Evolutionary conservation across 37 sponge, comb jelly and placozoan genomes (phyloP).

Genomic region (Agelas oroides): DNA sequence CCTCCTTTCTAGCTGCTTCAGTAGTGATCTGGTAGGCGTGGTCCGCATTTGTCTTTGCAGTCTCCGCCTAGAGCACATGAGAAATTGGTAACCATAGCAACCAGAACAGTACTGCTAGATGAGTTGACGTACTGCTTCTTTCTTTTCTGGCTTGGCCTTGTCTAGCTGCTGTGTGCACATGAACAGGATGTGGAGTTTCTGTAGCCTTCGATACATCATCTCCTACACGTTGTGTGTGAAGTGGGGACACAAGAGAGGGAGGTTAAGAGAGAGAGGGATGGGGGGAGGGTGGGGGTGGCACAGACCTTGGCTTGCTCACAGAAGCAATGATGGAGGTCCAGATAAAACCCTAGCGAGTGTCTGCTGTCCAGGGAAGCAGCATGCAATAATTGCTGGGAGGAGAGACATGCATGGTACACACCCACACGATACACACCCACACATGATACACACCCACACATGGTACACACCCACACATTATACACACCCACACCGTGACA

Average conservation of each 20-base stretch:
- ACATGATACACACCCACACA: no score
- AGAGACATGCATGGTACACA: not conserved
- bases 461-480: no score
- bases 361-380: slow-evolving; percentile 33
- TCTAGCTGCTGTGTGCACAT: slow-evolving; percentile 47
- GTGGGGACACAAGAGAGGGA: not conserved
- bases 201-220: slow-evolving; percentile 59
- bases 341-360: slow-evolving; percentile 54
- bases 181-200: slow-evolving; percentile 35
- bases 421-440: no score
- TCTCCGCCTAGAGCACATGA: slow-evolving; percentile 45
- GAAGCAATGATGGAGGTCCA: slow-evolving; percentile 55
- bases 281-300: not conserved
- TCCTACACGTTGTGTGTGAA: slow-evolving; percentile 26
- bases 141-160: slow-evolving; percentile 74
- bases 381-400: slow-evolving; percentile 3
- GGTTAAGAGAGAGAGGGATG: not conserved
- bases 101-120: no score
- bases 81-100: not conserved
- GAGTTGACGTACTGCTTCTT: slow-evolving; percentile 40
- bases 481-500: no score
- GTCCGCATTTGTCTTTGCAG: slow-evolving; percentile 34
- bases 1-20: slow-evolving; percentile 50
- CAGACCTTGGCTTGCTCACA: slow-evolving; percentile 50
- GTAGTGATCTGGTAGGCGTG: slow-evolving; percentile 11